Evolutionary conservation across 1,140 invertebrate genomes (phyloP), one percentile per base, ranked within the genome.

Genomic region (Phymastichus coffea): DNA sequence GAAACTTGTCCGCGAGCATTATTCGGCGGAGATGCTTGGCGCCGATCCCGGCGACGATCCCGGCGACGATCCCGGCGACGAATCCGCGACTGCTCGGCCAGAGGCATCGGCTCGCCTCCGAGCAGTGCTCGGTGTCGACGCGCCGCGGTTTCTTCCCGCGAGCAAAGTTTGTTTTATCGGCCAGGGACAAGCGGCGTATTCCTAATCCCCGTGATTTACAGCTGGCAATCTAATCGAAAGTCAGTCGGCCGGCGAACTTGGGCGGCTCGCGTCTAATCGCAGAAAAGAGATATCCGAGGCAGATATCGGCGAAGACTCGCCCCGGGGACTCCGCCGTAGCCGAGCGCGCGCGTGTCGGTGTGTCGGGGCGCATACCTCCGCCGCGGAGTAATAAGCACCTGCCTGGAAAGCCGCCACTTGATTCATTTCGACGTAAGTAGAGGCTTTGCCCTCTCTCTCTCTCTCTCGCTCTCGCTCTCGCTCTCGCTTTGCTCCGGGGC

Each of bases 381-480:
- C 17, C 57, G n/a, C n/a, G 66, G 41, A 77, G 75, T 79, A 79
- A 79, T 78, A 78, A 78, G 76, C 76, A 79, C 77, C 77, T 79
- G 77, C 76, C 76, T 70, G 71, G 65, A 37, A 47, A 76, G 65
- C 73, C 63, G 68, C 68, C 69, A 74, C 73, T 79, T 79, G 77
- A 79, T 79, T 79, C 77, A 79, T 79, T 79, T 78, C 75, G 69
- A 71, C 74, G 72, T 79, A 79, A 79, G 77, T 79, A 79, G 76
- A 79, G 77, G 78, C 12, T 33, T 33, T 33, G 6, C 28, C 28
- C 6, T 6, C 28, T 33, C 28, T 33, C 28, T 33, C 28, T 33
- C 28, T 33, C 28, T 33, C 28, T 33, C 12, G 6, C 28, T 33
- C 28, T 33, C 28, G 6, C 28, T 33, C 28, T 33, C 28, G 6